Evolutionary conservation across 2,888 invertebrate species (phyloP), one percentile per base, ranked within the genome.

Genomic region (Aspidiotus destructor): DNA sequence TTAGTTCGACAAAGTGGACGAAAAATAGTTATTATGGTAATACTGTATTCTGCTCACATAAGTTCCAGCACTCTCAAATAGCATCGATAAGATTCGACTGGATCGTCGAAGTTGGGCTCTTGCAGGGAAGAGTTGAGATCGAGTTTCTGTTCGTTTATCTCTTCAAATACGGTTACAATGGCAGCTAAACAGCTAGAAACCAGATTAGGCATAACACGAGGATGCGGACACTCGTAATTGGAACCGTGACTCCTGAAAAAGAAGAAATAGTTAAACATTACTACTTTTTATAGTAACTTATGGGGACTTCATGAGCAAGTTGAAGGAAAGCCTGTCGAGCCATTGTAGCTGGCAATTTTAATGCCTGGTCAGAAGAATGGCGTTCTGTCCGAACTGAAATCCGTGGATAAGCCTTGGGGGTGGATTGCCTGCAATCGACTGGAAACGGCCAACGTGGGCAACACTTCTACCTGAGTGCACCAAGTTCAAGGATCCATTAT

Each of bases 151-250:
- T 48, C 44, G n/a, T 58, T 48, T 11, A 48, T n/a, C 16, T 65
- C 70, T 74, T 81, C 81, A 74, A 81, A 81, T 64, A 79, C 76
- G 62, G 78, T 76, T 74, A 84, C 84, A 72, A 85, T 81, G 16
- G 88, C 88, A 41, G 87, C 87, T 10, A 89, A 81, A 72, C 88
- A 87, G 13, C 88, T 86, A 1, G 89, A 86, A 2, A 88, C 86
- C 55, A 89, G 81, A 79, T 90, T 90, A 10, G 87, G 88, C 62
- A 89, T 82, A 2, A 90, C 86, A 67, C 89, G 81, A 0, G 88
- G 89, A 77, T 89, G 88, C 2, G 89, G 89, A 76, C 89, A 89
- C 52, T 82, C 79, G 74, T 86, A 84, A 69, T 83, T 82, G 17
- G 81, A 80, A 7, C 89, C 88, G 77, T 89, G 89, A 74, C 87